Evolutionary conservation across 2,113 vertebrate species (phyloP).

Genomic region (Myiozetetes cayanensis): DNA sequence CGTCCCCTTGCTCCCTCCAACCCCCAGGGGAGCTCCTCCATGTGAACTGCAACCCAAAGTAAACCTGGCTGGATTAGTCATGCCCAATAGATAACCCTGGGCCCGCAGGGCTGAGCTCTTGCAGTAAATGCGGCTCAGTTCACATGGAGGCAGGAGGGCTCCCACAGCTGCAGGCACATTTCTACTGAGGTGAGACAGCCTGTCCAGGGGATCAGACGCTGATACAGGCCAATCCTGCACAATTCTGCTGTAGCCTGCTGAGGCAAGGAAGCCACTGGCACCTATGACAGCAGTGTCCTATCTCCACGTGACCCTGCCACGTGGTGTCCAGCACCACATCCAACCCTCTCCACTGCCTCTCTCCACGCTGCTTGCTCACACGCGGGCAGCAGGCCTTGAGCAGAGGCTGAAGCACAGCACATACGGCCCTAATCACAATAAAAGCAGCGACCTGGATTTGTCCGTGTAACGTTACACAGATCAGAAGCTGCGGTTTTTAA

Average conservation of each 20-base stretch:
- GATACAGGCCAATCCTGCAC: not conserved
- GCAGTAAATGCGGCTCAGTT: not conserved
- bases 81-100: not conserved
- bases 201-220: not conserved
- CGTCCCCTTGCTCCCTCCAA: not conserved
- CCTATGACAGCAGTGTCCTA: not conserved
- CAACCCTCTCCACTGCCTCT: not conserved
- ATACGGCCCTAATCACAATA: constrained; percentile 5
- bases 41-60: not conserved
- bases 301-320: not conserved
- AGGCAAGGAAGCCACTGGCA: rapidly evolving
- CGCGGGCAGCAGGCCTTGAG: not conserved
- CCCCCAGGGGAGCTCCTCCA: rapidly evolving
- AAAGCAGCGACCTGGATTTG: constrained; percentile 7
- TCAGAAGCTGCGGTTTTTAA: not conserved
- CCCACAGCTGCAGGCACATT: not conserved
- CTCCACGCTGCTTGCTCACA: rapidly evolving
- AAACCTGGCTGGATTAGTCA: not conserved
- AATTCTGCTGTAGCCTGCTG: not conserved
- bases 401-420: not conserved
- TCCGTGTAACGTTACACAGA: constrained; percentile 1
- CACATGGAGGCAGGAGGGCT: not conserved
- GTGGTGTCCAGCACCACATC: not conserved
- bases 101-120: not conserved
- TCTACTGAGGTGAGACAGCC: rapidly evolving